Base-by-base conservation (phyloP, 2,797 vertebrate species). In the Limosa lapponica region DNA sequence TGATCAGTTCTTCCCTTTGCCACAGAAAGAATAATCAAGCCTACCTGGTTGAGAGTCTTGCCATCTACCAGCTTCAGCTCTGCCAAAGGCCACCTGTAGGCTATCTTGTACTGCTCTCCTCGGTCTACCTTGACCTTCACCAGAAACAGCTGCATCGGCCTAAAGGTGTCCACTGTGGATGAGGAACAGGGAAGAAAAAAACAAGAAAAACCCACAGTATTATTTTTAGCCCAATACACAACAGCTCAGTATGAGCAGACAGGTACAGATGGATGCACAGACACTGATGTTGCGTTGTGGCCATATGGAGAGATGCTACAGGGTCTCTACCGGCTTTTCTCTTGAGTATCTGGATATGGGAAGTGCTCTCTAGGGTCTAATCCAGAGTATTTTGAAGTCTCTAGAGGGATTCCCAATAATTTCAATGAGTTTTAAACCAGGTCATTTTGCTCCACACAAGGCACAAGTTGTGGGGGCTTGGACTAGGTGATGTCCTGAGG, bases 11-110 rank as follows among this genome's bases (percentile, higher is more conserved):
- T 19, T 18, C 11, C 49, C 41, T 55, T 81, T 44, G 16, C 20
- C 30, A 44, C 32, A 58, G 52, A 43, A 52, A 25, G 30, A 16
- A 52, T 66, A 39, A 61, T 36, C 46, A 41, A 0, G 48, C 80
- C n/a, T 94, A 96, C 96, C 95, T 97, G 90, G 44, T 59, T 2
- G 22, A 74, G 75, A 44, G 72, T 89, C 84, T 91, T 97, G 54
- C 93, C 97, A 13, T 97, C 97, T 9, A 97, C 95, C 36, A 94
- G 44, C 72, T 88, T 87, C 80, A 97, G 94, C 73, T 97, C 90
- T 34, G 78, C 82, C 20, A 96, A 81, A 25, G 93, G 67, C 96
- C 97, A 97, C 46, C 54, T 54, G 52, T 19, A 37, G 30, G 24
- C 59, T 23, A 25, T 16, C 94, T 95, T 95, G 94, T 83, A 84